Evolutionary conservation across 2,113 vertebrate genomes (phyloP).

Genomic region (Balaeniceps rex): DNA sequence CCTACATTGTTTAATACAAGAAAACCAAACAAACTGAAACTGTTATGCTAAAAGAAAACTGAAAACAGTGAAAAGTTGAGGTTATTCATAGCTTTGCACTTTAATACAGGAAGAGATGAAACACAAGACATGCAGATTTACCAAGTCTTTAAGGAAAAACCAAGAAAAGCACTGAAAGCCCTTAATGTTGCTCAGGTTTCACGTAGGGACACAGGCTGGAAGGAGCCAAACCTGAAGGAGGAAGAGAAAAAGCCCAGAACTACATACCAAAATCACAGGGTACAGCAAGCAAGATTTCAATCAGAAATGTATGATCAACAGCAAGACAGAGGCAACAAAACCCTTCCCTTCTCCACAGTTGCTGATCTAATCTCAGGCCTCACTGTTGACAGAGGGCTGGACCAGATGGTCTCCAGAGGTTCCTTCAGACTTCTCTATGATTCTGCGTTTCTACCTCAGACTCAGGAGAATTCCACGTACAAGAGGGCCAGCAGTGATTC

Average conservation of each 20-base stretch:
- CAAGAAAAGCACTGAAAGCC: constrained; percentile 98
- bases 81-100: constrained; percentile 58
- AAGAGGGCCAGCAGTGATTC: neutral
- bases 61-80: constrained; percentile 33
- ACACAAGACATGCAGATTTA: constrained; percentile 90
- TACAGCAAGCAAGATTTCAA: constrained; percentile 68
- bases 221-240: constrained; percentile 98
- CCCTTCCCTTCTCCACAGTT: neutral
- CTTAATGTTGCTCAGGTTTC: constrained; percentile 99
- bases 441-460: neutral
- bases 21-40: neutral
- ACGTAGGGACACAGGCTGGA: constrained; percentile 98
- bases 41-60: constrained; percentile 41
- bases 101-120: constrained; percentile 66
- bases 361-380: neutral
- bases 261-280: constrained; percentile 75
- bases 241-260: constrained; percentile 89
- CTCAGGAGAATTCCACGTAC: neutral
- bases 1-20: neutral
- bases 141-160: constrained; percentile 98
- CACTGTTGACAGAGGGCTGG: neutral
- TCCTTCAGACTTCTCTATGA: neutral
- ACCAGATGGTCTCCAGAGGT: neutral
- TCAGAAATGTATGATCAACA: constrained; percentile 21
- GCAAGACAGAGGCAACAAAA: constrained; percentile 33